Percentiles rank a stretch among this genome's conserved stretches.
phyloP scores from a whole-genome alignment of 2,888 invertebrate genomes.

The Stratiomys singularior region DNA sequence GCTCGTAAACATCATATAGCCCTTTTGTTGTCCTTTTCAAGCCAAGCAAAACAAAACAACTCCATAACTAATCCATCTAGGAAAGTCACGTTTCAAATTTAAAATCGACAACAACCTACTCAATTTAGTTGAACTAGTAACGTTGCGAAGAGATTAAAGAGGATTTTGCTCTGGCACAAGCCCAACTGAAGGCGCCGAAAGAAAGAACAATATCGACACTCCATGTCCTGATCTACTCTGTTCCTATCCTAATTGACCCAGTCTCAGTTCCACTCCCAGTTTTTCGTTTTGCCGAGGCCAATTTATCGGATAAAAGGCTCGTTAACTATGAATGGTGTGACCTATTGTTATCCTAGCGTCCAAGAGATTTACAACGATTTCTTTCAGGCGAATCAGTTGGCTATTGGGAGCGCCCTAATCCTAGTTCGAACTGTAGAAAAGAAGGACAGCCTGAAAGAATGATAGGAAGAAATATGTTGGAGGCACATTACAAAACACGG shows the following conservation, averaged over 20 bases:
- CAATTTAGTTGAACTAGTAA: conserved; percentile 9
- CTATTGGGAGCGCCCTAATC: not conserved
- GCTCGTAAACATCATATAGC: not conserved
- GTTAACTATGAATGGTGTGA: conserved; percentile 40
- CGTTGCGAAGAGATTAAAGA: conserved; percentile 12
- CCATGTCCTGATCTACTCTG: not conserved
- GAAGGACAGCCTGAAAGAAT: too few species aligned
- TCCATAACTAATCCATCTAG: not conserved
- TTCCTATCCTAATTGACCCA: not conserved
- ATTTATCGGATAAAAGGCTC: conserved; percentile 46
- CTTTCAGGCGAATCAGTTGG: conserved; percentile 12
- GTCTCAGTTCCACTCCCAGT: not conserved
- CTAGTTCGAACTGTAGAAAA: not conserved
- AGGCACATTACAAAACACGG: not conserved
- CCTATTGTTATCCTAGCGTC: conserved; percentile 35
- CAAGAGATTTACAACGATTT: conserved; percentile 34
- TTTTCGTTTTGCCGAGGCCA: not conserved
- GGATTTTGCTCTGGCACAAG: not conserved
- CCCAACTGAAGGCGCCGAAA: not conserved
- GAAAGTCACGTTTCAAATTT: conserved; percentile 30
- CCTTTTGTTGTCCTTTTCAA: not conserved
- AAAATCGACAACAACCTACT: conserved; percentile 8
- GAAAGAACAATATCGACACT: not conserved
- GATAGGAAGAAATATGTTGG: not conserved
- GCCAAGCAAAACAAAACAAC: not conserved